phyloP scores from a whole-genome alignment of 2,888 invertebrate species.

The Drosophila subquinaria region DNA sequence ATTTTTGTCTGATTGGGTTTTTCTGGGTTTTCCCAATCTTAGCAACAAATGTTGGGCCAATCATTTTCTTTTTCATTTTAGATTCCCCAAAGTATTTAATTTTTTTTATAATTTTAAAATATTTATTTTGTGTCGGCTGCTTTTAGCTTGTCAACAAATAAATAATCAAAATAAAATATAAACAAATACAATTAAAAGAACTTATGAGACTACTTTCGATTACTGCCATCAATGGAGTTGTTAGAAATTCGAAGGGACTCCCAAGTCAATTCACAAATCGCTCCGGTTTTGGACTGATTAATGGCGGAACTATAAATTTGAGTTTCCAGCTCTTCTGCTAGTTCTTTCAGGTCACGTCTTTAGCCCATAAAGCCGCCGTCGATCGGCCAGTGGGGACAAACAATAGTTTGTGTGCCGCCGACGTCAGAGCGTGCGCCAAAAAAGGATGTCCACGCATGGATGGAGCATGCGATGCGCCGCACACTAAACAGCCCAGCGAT shows the following conservation, averaged over 20 bases:
- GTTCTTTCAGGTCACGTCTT: constrained; percentile 78
- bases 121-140: too few relatives aligned
- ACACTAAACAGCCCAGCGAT: constrained; percentile 65
- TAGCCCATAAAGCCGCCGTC: constrained; percentile 70
- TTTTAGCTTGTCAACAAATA: too few relatives aligned
- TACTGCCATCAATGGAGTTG: neutral
- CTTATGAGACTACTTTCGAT: neutral
- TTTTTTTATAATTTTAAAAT: too few relatives aligned
- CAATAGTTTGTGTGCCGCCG: constrained; percentile 52
- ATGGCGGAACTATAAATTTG: constrained; percentile 76
- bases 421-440: constrained; percentile 72
- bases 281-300: constrained; percentile 74
- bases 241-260: constrained; percentile 19
- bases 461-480: constrained; percentile 60
- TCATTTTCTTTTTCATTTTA: too few relatives aligned
- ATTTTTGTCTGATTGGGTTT: too few relatives aligned
- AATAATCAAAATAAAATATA: neutral
- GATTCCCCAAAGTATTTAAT: too few relatives aligned
- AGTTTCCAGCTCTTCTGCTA: constrained; percentile 60
- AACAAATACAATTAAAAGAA: neutral
- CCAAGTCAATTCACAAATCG: constrained; percentile 15
- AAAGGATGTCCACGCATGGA: constrained; percentile 66
- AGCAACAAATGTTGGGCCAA: too few relatives aligned
- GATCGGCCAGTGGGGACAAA: constrained; percentile 45
- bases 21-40: too few relatives aligned